Percentiles rank a stretch among this genome's conserved stretches.
Evolutionary conservation across 2,888 invertebrate species (phyloP).

Genomic region (Eubasilissa splendida): DNA sequence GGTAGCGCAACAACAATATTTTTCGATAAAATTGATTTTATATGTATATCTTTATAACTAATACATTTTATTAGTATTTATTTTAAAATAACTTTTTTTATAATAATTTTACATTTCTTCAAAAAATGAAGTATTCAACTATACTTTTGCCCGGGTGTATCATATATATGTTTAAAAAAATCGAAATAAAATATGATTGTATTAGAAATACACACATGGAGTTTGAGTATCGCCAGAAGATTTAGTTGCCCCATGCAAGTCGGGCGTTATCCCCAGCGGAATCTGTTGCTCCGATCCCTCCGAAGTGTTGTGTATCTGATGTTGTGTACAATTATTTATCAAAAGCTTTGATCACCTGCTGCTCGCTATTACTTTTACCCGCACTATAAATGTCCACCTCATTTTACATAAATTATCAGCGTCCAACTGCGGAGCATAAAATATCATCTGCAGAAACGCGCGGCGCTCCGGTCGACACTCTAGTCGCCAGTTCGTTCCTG

Average conservation of each 20-base stretch:
- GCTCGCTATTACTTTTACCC: conserved; percentile 25
- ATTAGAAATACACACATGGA: background rate
- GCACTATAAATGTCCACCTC: conserved; percentile 36
- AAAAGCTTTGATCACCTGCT: conserved; percentile 36
- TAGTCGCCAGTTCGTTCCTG: too few species aligned
- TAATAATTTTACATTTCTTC: too few species aligned
- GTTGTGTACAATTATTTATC: conserved; percentile 32
- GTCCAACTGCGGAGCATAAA: conserved; percentile 21
- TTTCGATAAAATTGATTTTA: too few species aligned
- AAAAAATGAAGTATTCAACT: too few species aligned
- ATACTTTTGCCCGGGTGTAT: too few species aligned
- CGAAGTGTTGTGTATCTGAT: background rate
- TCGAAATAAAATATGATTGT: too few species aligned
- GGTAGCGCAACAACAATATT: too few species aligned
- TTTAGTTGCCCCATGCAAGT: background rate
- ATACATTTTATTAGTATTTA: too few species aligned
- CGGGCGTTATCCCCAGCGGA: background rate
- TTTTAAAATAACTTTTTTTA: too few species aligned
- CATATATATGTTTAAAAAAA: too few species aligned
- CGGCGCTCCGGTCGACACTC: background rate
- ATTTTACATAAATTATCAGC: conserved; percentile 29
- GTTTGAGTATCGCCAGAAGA: conserved; percentile 13
- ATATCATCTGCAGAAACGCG: conserved; percentile 12
- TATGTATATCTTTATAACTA: too few species aligned
- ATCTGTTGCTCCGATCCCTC: conserved; percentile 12